Evolutionary conservation across 2,113 vertebrate genomes (phyloP).

Genomic region (Tupaia tana): DNA sequence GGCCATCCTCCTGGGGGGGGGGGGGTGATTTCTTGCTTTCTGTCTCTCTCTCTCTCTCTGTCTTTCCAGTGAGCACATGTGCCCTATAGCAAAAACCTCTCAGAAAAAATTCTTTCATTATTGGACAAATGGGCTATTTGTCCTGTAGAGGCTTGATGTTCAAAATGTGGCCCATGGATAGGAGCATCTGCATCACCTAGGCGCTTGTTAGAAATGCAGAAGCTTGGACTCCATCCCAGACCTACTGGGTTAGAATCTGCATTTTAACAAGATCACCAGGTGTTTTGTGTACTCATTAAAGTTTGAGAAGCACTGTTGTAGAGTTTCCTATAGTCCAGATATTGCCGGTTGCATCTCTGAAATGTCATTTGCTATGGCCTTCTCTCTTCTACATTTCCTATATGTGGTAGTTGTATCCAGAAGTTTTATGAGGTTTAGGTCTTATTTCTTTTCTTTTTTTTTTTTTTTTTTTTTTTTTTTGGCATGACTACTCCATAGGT

Average conservation of each 20-base stretch:
- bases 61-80: too few relatives aligned
- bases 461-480: background rate
- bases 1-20: too few relatives aligned
- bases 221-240: background rate
- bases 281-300: background rate
- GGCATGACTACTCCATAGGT: background rate
- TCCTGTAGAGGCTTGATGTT: background rate
- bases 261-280: background rate
- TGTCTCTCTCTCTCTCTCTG: too few relatives aligned
- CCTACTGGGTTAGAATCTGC: background rate
- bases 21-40: too few relatives aligned
- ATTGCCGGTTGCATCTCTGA: background rate
- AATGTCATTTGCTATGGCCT: background rate
- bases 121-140: conserved; percentile 12
- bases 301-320: background rate
- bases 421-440: background rate
- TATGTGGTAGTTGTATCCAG: background rate
- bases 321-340: background rate
- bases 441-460: background rate
- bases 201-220: background rate
- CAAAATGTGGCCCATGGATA: background rate
- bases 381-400: background rate
- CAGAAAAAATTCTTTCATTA: background rate
- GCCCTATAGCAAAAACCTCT: too few relatives aligned
- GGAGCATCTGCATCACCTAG: background rate